Percentiles rank a stretch among this genome's conserved stretches.
These are phyloP conservation scores for Amphimedon queenslandica DNA, from an alignment of 37 sponge, comb jelly and placozoan species.

Conservation along the genomic window DNA sequence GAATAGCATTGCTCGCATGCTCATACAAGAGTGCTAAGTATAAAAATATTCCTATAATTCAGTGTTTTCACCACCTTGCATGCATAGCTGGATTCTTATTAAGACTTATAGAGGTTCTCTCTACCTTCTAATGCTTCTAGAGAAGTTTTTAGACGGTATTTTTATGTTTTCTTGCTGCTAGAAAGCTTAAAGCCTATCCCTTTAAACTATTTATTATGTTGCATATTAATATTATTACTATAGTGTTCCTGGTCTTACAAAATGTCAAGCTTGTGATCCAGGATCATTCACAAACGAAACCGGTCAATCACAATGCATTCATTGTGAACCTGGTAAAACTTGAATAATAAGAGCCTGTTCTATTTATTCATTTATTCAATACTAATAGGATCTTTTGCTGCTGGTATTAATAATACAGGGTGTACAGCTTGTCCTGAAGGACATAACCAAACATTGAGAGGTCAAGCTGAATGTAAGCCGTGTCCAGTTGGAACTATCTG, in stretches of 20 bases:
- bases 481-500: background rate
- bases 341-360: background rate
- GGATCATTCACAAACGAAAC: constrained; percentile 1
- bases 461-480: background rate
- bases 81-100: too few species aligned
- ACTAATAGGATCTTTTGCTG: background rate
- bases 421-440: background rate
- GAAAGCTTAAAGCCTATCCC: too few species aligned
- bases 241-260: background rate
- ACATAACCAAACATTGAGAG: background rate
- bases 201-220: too few species aligned
- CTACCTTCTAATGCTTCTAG: too few species aligned
- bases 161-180: too few species aligned
- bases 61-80: too few species aligned
- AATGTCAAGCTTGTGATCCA: background rate
- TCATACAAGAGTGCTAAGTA: too few species aligned
- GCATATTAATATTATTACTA: too few species aligned
- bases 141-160: too few species aligned
- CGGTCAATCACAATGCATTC: background rate
- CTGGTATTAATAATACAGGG: background rate
- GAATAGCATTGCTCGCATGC: too few species aligned
- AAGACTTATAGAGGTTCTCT: too few species aligned
- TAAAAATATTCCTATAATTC: too few species aligned
- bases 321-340: constrained; percentile 1
- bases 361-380: background rate